Conservation (phyloP, 92 coral and sea anemone genomes). For the Galaxea fascicularis region DNA sequence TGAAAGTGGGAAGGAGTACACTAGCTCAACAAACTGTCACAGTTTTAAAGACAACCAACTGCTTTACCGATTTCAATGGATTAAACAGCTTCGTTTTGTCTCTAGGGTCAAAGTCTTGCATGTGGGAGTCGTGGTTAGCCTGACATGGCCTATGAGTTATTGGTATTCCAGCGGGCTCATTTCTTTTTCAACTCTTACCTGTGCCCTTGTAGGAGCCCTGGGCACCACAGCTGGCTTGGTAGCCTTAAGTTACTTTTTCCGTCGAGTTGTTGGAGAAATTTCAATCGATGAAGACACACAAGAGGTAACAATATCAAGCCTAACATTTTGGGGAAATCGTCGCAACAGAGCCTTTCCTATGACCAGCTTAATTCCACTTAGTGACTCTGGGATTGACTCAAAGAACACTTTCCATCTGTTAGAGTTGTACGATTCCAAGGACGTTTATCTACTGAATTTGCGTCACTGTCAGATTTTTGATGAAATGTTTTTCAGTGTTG, state of each 20-base stretch:
- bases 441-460: constrained; percentile 69
- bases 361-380: constrained; percentile 56
- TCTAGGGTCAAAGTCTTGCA: constrained; percentile 83
- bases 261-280: constrained; percentile 82
- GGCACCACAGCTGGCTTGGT: constrained; percentile 83
- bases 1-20: not conserved
- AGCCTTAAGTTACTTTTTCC: constrained; percentile 82
- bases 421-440: constrained; percentile 55
- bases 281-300: constrained; percentile 49
- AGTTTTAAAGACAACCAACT: constrained; percentile 28
- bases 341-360: constrained; percentile 59
- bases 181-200: constrained; percentile 50
- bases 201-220: constrained; percentile 72
- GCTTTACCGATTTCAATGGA: constrained; percentile 83
- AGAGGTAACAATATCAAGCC: constrained; percentile 72
- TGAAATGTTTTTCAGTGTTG: constrained; percentile 42
- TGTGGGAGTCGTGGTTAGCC: constrained; percentile 66
- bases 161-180: constrained; percentile 75
- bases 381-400: constrained; percentile 73
- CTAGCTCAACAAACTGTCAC: constrained; percentile 1
- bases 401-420: constrained; percentile 78
- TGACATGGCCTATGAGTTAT: constrained; percentile 76
- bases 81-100: constrained; percentile 76
- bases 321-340: constrained; percentile 92
- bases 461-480: constrained; percentile 76